Conservation (phyloP, 2,888 invertebrate species). For the Ptycholaimellus sp. region DNA sequence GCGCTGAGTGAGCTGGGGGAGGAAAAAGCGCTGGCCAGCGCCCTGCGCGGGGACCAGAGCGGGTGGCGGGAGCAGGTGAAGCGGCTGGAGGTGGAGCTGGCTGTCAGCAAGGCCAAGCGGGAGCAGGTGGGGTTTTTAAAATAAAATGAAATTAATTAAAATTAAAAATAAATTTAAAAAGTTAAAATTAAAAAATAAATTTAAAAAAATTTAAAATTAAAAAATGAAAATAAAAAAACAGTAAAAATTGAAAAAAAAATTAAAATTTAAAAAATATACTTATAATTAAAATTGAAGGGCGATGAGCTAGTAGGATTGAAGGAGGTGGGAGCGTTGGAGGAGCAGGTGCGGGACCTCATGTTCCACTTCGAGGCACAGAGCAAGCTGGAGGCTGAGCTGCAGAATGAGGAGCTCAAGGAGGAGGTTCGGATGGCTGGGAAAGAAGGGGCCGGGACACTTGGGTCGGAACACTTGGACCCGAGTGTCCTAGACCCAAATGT, state of each 20-base stretch:
- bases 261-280: background rate
- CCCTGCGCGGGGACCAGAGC: conserved; percentile 48
- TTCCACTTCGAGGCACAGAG: conserved; percentile 74
- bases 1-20: conserved; percentile 13
- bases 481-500: no score
- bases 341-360: conserved; percentile 84
- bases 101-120: conserved; percentile 26
- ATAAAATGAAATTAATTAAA: background rate
- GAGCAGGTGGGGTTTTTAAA: conserved; percentile 23
- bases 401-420: conserved; percentile 8
- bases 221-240: conserved; percentile 3
- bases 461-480: no score
- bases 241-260: background rate
- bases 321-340: conserved; percentile 56
- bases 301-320: conserved; percentile 8
- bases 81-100: conserved; percentile 34
- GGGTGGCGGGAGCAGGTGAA: conserved; percentile 42
- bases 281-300: background rate
- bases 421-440: no score
- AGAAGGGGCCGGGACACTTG: no score
- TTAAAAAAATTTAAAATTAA: conserved; percentile 1
- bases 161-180: background rate
- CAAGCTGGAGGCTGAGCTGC: conserved; percentile 24
- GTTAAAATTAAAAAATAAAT: conserved; percentile 1
- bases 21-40: conserved; percentile 40